These are phyloP conservation scores for Anthonomus grandis DNA, from an alignment of 1,140 invertebrate species.

Conservation along the genomic window DNA sequence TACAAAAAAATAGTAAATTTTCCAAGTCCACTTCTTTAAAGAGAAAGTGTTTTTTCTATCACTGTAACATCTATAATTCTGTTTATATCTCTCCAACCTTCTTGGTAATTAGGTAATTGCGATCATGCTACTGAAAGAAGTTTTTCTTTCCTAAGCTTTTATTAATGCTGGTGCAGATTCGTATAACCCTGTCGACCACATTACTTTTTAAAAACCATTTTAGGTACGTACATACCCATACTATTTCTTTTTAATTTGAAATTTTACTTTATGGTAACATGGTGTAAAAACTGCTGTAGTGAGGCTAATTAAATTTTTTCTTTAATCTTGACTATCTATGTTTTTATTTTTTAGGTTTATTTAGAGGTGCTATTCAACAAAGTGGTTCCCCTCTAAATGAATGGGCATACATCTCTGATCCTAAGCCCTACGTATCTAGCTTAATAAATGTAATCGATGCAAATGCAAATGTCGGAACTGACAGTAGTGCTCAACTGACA, in stretches of 20 bases:
- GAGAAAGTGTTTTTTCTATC: no score
- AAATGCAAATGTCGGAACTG: neutral
- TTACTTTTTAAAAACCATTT: neutral
- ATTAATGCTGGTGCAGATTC: no score
- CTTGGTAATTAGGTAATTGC: no score
- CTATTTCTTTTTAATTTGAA: neutral
- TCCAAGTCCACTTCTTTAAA: neutral
- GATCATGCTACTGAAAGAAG: no score
- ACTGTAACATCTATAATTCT: no score
- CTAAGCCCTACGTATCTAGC: conserved; percentile 15
- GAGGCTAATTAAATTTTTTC: no score
- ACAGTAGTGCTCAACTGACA: conserved; percentile 2
- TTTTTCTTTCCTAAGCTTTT: no score
- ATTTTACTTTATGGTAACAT: neutral
- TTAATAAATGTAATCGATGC: conserved; percentile 16
- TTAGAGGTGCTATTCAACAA: conserved; percentile 27
- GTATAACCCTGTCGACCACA: no score
- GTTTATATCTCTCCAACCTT: no score
- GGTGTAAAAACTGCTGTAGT: neutral
- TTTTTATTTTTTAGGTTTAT: conserved; percentile 23
- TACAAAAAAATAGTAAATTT: neutral
- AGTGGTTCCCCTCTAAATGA: conserved; percentile 25
- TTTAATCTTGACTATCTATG: neutral
- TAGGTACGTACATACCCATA: neutral
- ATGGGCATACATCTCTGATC: conserved; percentile 19